Conservation (phyloP, 2,797 vertebrate genomes). For the Arctocebus calabarensis region DNA sequence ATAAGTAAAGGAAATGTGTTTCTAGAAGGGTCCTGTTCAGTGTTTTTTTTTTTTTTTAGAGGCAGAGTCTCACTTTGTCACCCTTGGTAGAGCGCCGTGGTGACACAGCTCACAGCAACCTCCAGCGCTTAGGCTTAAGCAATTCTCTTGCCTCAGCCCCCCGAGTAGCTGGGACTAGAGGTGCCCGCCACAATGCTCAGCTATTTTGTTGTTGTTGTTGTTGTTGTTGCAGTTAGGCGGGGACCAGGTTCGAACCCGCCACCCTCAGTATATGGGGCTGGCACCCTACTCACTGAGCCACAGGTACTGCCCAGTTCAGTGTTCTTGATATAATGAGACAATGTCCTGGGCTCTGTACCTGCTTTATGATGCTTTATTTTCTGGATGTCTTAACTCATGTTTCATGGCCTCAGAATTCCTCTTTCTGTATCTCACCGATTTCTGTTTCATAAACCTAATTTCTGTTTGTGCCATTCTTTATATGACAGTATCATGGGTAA, state of each 20-base stretch:
- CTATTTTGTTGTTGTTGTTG: no score
- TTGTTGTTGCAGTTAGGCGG: no score
- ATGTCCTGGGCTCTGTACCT: background rate
- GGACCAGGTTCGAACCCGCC: no score
- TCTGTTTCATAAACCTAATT: background rate
- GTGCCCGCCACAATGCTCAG: no score
- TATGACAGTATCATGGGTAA: background rate
- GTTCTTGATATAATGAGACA: background rate
- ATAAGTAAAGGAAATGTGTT: background rate
- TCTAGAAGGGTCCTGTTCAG: background rate
- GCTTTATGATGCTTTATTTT: background rate
- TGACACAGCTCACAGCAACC: no score
- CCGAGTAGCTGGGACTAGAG: no score
- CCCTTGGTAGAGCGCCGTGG: no score
- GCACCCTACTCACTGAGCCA: no score
- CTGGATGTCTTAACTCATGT: background rate
- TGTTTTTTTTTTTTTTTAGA: background rate
- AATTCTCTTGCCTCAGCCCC: no score
- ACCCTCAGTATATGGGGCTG: no score
- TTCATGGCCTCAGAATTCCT: background rate
- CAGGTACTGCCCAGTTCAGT: background rate
- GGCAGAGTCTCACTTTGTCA: no score
- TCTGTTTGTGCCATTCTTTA: background rate
- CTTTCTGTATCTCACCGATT: background rate
- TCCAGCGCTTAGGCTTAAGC: no score